Percentiles rank a stretch among this genome's conserved stretches.
phyloP scores from a whole-genome alignment of 1,140 invertebrate genomes.

The Lasioglossum albipes region DNA sequence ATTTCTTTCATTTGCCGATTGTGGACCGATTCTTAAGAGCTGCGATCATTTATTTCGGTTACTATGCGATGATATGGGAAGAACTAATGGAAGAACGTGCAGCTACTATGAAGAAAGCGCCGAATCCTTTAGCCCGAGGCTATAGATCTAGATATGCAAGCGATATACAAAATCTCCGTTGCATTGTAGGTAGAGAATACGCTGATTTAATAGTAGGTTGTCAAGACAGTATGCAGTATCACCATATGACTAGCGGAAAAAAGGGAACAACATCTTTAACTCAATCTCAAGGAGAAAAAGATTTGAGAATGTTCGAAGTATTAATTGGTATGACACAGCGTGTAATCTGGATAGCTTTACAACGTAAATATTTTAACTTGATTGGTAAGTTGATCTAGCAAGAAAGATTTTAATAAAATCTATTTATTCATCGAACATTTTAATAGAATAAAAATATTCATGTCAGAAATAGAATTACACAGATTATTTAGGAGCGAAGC shows the following conservation, averaged over 20 bases:
- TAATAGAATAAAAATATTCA: slow-evolving; percentile 2
- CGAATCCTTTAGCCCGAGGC: slow-evolving; percentile 81
- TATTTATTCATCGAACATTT: neutral
- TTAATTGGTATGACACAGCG: slow-evolving; percentile 81
- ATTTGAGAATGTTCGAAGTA: slow-evolving; percentile 82
- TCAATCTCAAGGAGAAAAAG: slow-evolving; percentile 82
- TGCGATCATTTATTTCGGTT: slow-evolving; percentile 83
- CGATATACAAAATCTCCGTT: slow-evolving; percentile 82
- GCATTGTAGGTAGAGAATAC: slow-evolving; percentile 83
- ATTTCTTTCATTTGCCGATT: slow-evolving; percentile 81
- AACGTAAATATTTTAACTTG: slow-evolving; percentile 81
- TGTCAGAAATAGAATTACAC: slow-evolving; percentile 82
- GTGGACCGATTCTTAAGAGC: slow-evolving; percentile 83
- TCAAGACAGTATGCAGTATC: slow-evolving; percentile 78
- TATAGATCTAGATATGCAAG: slow-evolving; percentile 80
- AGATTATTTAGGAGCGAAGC: slow-evolving; percentile 82
- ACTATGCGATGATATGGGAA: slow-evolving; percentile 82
- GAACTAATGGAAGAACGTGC: slow-evolving; percentile 80
- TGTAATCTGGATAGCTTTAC: slow-evolving; percentile 84
- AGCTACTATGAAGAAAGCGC: slow-evolving; percentile 81
- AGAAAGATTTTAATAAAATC: neutral
- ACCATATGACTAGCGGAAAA: slow-evolving; percentile 82
- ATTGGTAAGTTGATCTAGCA: slow-evolving; percentile 77
- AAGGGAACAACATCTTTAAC: slow-evolving; percentile 62
- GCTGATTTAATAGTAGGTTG: slow-evolving; percentile 81